Base-by-base conservation (phyloP, 2,888 invertebrate species). In the Nectonema munidae region DNA sequence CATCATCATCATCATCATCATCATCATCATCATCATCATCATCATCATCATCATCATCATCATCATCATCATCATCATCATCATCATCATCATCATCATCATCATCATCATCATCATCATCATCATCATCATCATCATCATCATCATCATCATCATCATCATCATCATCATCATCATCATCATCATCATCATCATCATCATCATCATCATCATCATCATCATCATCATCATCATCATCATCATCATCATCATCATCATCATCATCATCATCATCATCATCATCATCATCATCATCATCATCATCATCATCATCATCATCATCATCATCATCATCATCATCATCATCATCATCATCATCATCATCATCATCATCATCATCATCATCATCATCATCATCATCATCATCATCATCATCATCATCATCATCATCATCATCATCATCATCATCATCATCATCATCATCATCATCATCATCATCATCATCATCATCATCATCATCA, bases 1-100 rank as follows among this genome's bases (percentile, higher is more conserved):
- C 36, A 9, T 29, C 36, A 9, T 9, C 36, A 9, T 21, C 29
- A 11, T 14, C 36, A 19, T 36, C 29, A 6, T 33, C 36, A 6
- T 30, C 20, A 9, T 30, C 20, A 6, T 30, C 36, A 9, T 29
- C 36, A 9, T 9, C 36, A 9, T 21, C 29, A 11, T 14, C 36
- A 19, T 36, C 29, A 6, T 33, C 36, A 6, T 30, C 20, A 9
- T 30, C 20, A 6, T 30, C 36, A 9, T 29, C 36, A 9, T 9
- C 36, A 9, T 21, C 29, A 11, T 14, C 36, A 19, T 36, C 29
- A 6, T 33, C 36, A 6, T 30, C 20, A 9, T 30, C 20, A 6
- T 30, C 36, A 9, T 29, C 36, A 9, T 9, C 36, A 9, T 21
- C 29, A 11, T 14, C 36, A 19, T 36, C 29, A 6, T 33, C 36